Conservation (phyloP, 2,113 vertebrate genomes). For the Trogon melanurus region DNA sequence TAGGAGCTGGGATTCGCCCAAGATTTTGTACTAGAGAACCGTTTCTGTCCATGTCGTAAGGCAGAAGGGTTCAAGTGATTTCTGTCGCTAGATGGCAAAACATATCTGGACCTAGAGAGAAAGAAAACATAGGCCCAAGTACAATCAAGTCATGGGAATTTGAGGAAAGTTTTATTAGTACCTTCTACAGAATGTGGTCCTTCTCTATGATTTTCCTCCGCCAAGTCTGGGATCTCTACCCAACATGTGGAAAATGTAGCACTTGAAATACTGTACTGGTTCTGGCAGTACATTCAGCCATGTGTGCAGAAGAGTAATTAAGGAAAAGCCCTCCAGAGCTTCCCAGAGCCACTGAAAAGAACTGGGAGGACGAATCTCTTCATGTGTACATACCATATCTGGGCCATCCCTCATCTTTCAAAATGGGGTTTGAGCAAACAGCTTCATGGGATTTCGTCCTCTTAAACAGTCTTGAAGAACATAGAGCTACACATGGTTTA, state of each 20-base stretch:
- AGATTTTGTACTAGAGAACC: background rate
- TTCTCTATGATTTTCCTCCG: background rate
- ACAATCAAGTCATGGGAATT: background rate
- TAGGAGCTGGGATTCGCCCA: background rate
- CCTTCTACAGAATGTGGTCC: background rate
- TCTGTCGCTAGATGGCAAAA: background rate
- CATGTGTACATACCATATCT: too few relatives aligned
- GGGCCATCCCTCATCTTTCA: background rate
- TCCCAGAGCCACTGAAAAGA: background rate
- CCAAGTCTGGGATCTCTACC: background rate
- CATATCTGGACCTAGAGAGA: background rate
- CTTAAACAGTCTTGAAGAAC: background rate
- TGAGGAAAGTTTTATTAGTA: background rate
- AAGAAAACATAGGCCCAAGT: background rate
- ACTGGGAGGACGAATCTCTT: background rate
- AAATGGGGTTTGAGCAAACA: background rate
- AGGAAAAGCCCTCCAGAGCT: background rate
- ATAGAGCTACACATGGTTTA: background rate
- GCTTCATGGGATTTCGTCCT: background rate
- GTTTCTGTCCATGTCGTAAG: background rate
- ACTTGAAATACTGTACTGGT: background rate
- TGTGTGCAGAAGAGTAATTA: background rate
- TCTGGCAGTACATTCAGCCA: background rate
- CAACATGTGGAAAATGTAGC: background rate
- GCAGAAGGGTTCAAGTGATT: background rate